Conservation (phyloP, 2,113 vertebrate species). For the Puffinus mauretanicus region DNA sequence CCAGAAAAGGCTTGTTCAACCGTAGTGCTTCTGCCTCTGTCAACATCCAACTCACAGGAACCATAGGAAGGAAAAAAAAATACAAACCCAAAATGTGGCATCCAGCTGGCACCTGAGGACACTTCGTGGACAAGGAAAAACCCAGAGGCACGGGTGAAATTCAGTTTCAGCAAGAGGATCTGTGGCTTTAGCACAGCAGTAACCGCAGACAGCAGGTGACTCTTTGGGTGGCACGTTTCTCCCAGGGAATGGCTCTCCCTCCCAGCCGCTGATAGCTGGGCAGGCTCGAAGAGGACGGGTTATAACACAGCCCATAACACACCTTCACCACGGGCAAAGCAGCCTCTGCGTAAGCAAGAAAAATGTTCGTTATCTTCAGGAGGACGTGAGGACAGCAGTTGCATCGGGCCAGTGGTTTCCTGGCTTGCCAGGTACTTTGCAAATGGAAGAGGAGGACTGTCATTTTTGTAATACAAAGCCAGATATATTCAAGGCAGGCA, state of each 20-base stretch:
- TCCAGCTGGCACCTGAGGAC: neutral
- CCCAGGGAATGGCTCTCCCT: neutral
- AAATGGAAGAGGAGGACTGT: neutral
- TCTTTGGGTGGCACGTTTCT: rapidly evolving
- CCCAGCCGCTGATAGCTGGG: neutral
- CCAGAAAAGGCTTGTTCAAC: neutral
- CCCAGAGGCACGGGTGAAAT: neutral
- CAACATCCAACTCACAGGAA: neutral
- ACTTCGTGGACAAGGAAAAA: neutral
- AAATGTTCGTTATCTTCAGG: neutral
- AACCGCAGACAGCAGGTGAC: neutral
- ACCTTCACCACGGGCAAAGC: neutral
- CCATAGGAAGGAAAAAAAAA: neutral
- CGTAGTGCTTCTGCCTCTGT: neutral
- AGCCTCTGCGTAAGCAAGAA: neutral
- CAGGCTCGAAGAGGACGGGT: neutral
- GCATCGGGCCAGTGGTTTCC: neutral
- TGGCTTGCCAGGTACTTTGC: neutral
- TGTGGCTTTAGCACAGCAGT: neutral
- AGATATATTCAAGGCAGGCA: neutral
- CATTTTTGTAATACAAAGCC: neutral
- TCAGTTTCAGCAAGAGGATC: neutral
- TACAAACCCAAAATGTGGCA: neutral
- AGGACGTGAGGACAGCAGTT: neutral
- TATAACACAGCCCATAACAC: rapidly evolving